Percentiles rank a stretch among this genome's conserved stretches.
These are phyloP conservation scores for Chaetodon trifascialis DNA, from an alignment of 2,113 vertebrate genomes.

Conservation along the genomic window DNA sequence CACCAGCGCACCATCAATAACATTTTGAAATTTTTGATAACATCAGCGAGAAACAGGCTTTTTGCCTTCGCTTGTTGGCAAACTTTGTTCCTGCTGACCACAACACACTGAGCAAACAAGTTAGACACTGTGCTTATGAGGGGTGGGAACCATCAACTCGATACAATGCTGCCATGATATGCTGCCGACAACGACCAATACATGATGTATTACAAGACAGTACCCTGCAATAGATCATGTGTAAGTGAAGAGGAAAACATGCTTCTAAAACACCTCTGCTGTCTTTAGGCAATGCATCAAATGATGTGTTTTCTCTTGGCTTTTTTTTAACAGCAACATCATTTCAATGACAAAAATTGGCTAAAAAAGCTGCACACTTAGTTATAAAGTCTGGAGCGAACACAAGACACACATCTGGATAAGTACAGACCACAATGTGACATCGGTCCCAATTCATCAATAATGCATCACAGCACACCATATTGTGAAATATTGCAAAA, in stretches of 20 bases:
- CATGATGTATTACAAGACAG: neutral
- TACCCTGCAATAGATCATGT: neutral
- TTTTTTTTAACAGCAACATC: neutral
- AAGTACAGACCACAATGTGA: neutral
- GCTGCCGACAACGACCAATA: neutral
- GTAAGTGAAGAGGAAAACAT: too few species aligned
- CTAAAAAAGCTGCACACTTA: neutral
- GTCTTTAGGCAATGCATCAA: too few species aligned
- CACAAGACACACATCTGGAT: neutral
- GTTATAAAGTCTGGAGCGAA: neutral
- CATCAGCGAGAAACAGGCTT: slow-evolving; percentile 15
- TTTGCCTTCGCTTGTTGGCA: slow-evolving; percentile 21
- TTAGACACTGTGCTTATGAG: neutral
- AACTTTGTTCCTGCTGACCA: slow-evolving; percentile 15
- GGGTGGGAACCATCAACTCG: neutral
- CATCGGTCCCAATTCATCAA: neutral
- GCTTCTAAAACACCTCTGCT: too few species aligned
- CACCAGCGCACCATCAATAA: neutral
- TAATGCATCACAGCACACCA: neutral
- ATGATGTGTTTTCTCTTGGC: neutral
- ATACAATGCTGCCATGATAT: neutral
- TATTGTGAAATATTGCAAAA: neutral
- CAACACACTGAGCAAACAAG: neutral
- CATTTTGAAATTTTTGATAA: slow-evolving; percentile 29
- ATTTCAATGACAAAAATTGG: neutral